Evolutionary conservation across 1,140 invertebrate genomes (phyloP), one percentile per base, ranked within the genome.

Genomic region (Wiebesia pumilae): DNA sequence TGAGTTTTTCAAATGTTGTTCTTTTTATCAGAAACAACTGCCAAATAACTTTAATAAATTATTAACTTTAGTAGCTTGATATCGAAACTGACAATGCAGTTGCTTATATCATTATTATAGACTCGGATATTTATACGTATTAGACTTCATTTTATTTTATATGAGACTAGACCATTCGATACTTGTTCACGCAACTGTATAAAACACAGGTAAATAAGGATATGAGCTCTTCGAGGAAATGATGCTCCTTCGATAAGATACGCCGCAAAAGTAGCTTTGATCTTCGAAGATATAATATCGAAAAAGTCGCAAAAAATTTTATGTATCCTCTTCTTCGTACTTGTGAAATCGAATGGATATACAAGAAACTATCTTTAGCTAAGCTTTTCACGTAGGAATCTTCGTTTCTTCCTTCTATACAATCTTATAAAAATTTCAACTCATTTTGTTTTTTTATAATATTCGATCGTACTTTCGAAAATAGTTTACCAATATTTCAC

Each of bases 11-110:
- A n/a, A n/a, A n/a, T n/a, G n/a, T n/a, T n/a, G n/a, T n/a, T n/a
- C n/a, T n/a, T n/a, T n/a, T n/a, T n/a, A n/a, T n/a, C n/a, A n/a
- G n/a, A n/a, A n/a, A n/a, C n/a, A n/a, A n/a, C n/a, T n/a, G n/a
- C n/a, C n/a, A n/a, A n/a, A n/a, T n/a, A n/a, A n/a, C n/a, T 2
- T 71, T 71, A 71, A 71, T 71, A 71, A 71, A 24, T 38, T 71
- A 4, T 38, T 38, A 35, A 35, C 21, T 71, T 38, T 3, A 38
- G 35, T 35, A 10, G 7, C 3, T 71, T 38, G 1, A 71, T 21
- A 16, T 71, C 21, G 16, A 38, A 10, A 38, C 40, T 38, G 0
- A 38, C 12, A 38, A 71, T 16, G 38, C 30, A 3, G 24, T 71
- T 71, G 19, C 40, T 71, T 71, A 38, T 38, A 35, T 24, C 6